Conservation (phyloP, 2,113 vertebrate genomes). For the Poicephalus meyeri region DNA sequence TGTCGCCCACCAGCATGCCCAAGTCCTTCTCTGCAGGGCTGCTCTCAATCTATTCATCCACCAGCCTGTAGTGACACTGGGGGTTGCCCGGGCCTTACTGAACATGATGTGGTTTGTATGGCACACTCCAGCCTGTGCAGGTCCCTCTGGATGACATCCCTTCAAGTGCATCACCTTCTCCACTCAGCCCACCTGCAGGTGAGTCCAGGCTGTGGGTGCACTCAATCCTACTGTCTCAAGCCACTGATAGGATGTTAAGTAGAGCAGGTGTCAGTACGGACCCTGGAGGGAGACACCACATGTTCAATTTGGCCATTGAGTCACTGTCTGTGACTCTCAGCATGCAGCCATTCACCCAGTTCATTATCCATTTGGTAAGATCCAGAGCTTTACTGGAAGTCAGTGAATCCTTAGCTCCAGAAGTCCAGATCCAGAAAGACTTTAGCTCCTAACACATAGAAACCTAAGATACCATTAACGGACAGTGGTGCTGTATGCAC, state of each 20-base stretch:
- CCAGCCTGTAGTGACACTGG: background rate
- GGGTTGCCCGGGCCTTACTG: background rate
- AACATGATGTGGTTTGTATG: fast-evolving
- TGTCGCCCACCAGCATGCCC: background rate
- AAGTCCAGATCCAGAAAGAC: background rate
- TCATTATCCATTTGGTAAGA: background rate
- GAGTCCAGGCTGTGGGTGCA: background rate
- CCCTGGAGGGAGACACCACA: background rate
- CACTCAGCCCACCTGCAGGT: background rate
- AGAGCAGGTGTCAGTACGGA: background rate
- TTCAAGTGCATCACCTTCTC: fast-evolving
- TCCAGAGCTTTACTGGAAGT: background rate
- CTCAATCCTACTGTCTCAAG: background rate
- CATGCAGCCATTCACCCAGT: background rate
- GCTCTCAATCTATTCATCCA: too few species aligned
- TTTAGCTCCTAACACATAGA: background rate
- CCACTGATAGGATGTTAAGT: background rate
- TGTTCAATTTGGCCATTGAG: background rate
- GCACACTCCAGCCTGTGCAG: background rate
- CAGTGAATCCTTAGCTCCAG: background rate
- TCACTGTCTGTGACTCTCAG: fast-evolving
- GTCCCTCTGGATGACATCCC: background rate
- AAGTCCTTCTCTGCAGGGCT: fast-evolving
- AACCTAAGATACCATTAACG: background rate
- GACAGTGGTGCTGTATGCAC: fast-evolving